Base-by-base conservation (phyloP, 2,113 vertebrate genomes). In the Pseudopipra pipra region DNA sequence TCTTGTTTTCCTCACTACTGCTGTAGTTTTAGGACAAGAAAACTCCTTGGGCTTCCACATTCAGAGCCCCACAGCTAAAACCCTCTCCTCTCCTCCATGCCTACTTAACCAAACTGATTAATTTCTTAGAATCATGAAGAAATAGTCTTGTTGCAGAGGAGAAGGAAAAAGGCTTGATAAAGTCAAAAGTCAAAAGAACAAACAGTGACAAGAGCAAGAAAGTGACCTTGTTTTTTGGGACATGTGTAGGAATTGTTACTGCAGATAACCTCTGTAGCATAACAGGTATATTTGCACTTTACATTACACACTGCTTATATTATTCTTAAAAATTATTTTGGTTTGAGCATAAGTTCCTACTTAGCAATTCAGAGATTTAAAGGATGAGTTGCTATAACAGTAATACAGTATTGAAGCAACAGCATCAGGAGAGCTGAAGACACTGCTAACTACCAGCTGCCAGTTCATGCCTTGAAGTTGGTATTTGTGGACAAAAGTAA, bases 401-500 rank as follows among this genome's bases (percentile, higher is more conserved):
- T 20, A 80, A 54, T 27, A 27, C 31, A 44, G 17, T n/a, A n/a
- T 59, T 66, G 72, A 83, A 86, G 46, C 27, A 77, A 51, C n/a
- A 90, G 28, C 65, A 81, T 14, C 28, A 77, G 63, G 54, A 65
- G 46, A 70, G 59, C 55, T 62, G 72, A 70, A 74, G 91, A 77
- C 80, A 46, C 27, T 92, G 54, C 41, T 81, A 74, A 74, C 23
- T 33, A 54, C 68, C 28, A 68, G 43, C 63, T 89, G 35, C 65
- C 30, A 59, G 41, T 74, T 82, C 81, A 85, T 37, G n/a, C 85
- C 71, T 73, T 88, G 58, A 49, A 72, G 82, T 25, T 82, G 82
- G 62, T 85, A 65, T 90, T 96, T 96, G 74, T 85, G 71, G 71
- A 85, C 52, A 90, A 82, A 91, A 91, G 66, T 19, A 85, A 49